Conservation (phyloP, 2,113 vertebrate genomes). For the Podocnemis expansa region DNA sequence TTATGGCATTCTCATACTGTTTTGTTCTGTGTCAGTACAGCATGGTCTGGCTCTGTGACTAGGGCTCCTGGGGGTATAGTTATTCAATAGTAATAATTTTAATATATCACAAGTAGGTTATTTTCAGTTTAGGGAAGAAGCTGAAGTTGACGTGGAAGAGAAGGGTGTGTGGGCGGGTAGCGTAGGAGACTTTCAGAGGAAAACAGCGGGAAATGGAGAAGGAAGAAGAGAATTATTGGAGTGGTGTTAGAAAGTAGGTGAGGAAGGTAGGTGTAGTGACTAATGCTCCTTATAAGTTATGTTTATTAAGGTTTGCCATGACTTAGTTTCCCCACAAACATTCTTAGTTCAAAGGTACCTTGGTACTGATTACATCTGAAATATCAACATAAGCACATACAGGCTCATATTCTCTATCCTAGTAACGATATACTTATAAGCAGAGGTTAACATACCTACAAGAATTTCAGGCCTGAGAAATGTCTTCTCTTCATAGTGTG, state of each 20-base stretch:
- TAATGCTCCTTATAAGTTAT: too few relatives aligned
- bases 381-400: too few relatives aligned
- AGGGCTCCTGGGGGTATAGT: neutral
- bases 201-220: neutral
- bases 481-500: too few relatives aligned
- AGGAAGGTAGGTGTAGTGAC: neutral
- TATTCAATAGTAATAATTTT: neutral
- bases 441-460: too few relatives aligned
- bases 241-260: neutral
- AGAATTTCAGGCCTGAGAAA: too few relatives aligned
- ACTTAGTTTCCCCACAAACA: too few relatives aligned
- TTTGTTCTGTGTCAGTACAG: neutral
- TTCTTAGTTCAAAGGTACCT: too few relatives aligned
- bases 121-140: neutral
- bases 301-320: too few relatives aligned
- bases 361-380: too few relatives aligned
- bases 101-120: neutral
- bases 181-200: fast-evolving
- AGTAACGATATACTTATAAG: too few relatives aligned
- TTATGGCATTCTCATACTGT: neutral
- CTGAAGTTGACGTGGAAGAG: neutral
- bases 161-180: neutral
- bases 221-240: neutral
- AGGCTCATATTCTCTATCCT: too few relatives aligned
- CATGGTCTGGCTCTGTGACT: neutral